Evolutionary conservation across 2,797 vertebrate species (phyloP).

Genomic region (Lerista edwardsae): DNA sequence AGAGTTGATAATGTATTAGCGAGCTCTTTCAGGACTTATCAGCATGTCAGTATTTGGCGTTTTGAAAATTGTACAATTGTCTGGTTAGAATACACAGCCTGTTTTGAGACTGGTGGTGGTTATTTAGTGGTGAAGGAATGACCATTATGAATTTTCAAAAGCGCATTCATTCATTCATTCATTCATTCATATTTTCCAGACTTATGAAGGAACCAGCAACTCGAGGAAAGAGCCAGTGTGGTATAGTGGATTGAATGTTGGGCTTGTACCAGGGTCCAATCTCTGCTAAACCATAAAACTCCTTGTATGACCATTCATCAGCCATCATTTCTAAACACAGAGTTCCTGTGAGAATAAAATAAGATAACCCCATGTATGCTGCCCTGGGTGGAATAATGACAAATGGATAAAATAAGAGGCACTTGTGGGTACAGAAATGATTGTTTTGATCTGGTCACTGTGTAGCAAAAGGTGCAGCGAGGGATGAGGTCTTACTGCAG

Average conservation of each 20-base stretch:
- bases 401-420: neutral
- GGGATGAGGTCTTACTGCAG: neutral
- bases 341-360: neutral
- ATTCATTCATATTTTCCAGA: neutral
- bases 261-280: neutral
- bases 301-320: neutral
- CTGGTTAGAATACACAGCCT: no score
- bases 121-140: no score
- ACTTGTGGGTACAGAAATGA: rapidly evolving
- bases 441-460: neutral
- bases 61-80: no score
- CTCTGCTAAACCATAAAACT: neutral
- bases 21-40: no score
- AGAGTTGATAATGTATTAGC: no score
- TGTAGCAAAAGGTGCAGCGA: neutral
- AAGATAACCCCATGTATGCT: neutral
- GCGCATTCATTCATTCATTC: no score
- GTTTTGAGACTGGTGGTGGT: no score
- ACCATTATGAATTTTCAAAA: no score
- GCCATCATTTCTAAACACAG: neutral
- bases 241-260: neutral
- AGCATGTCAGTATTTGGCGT: no score
- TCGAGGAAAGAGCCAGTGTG: neutral
- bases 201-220: neutral
- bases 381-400: neutral